phyloP scores from a whole-genome alignment of 2,113 vertebrate genomes.

The Spilogale gracilis region DNA sequence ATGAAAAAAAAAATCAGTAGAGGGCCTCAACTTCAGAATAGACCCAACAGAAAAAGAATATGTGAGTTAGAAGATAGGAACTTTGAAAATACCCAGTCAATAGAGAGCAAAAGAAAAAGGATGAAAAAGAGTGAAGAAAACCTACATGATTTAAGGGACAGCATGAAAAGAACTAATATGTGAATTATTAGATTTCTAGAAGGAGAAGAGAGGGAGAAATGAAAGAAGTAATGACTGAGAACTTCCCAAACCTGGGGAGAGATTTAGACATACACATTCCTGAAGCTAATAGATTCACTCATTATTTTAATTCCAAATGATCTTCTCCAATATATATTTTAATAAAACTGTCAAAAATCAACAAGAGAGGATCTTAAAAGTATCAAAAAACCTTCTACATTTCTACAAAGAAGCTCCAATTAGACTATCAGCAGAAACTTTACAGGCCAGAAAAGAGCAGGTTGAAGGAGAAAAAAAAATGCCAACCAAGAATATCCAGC shows the following conservation, averaged over 20 bases:
- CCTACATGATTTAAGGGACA: background rate
- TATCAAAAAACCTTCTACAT: background rate
- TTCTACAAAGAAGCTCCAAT: background rate
- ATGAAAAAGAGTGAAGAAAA: background rate
- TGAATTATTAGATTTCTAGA: background rate
- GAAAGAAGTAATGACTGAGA: background rate
- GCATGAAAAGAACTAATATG: background rate
- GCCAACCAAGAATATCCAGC: background rate
- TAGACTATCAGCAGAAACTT: background rate
- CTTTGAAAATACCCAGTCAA: background rate
- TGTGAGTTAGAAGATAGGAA: background rate
- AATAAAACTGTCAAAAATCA: background rate
- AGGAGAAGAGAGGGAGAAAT: background rate
- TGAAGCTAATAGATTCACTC: background rate
- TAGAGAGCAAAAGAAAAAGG: background rate
- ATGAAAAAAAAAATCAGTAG: background rate
- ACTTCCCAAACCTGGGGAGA: background rate
- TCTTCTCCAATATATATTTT: background rate
- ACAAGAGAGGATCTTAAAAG: background rate
- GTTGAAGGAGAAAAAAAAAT: background rate
- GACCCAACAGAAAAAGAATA: background rate
- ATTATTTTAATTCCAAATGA: background rate
- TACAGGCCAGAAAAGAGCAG: background rate
- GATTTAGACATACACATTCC: background rate
- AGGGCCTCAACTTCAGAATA: background rate